phyloP scores from a whole-genome alignment of 2,797 vertebrate genomes.

The Austrolebias charrua region DNA sequence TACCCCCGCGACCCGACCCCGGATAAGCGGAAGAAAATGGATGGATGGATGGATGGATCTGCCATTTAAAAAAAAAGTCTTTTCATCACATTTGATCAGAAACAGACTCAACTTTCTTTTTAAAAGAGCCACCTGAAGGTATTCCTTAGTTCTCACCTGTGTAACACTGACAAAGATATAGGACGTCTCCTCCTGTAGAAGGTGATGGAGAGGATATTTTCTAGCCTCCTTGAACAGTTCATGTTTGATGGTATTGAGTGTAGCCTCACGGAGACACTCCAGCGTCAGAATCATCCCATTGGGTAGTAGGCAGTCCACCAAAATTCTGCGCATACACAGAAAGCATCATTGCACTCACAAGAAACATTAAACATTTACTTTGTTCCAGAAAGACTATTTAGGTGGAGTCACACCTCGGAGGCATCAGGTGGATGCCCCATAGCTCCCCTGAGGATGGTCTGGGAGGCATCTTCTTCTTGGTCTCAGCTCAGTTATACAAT shows the following conservation, averaged over 20 bases:
- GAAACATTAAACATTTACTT: not conserved
- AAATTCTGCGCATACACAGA: constrained; percentile 74
- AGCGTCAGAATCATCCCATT: constrained; percentile 98
- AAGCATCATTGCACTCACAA: not conserved
- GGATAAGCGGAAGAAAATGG: no score
- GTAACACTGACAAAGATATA: constrained; percentile 99
- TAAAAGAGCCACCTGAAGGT: not conserved
- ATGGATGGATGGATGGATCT: no score
- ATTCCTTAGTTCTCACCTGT: constrained; percentile 68
- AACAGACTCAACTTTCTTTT: not conserved
- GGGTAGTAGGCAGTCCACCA: constrained; percentile 95
- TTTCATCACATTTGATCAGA: no score
- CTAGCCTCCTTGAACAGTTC: constrained; percentile 97
- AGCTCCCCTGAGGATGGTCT: constrained; percentile 97
- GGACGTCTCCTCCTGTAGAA: constrained; percentile 96
- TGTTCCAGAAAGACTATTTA: not conserved
- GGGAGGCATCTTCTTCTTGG: constrained; percentile 87
- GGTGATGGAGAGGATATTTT: constrained; percentile 95
- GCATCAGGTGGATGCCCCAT: constrained; percentile 99
- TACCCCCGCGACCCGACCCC: no score
- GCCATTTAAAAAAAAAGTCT: not conserved
- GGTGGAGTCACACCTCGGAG: constrained; percentile 78
- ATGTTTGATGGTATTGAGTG: constrained; percentile 95
- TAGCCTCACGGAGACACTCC: constrained; percentile 98
- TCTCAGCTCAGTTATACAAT: constrained; percentile 62